These are phyloP conservation scores for Limanda limanda DNA, from an alignment of 2,113 vertebrate genomes.

Conservation along the genomic window DNA sequence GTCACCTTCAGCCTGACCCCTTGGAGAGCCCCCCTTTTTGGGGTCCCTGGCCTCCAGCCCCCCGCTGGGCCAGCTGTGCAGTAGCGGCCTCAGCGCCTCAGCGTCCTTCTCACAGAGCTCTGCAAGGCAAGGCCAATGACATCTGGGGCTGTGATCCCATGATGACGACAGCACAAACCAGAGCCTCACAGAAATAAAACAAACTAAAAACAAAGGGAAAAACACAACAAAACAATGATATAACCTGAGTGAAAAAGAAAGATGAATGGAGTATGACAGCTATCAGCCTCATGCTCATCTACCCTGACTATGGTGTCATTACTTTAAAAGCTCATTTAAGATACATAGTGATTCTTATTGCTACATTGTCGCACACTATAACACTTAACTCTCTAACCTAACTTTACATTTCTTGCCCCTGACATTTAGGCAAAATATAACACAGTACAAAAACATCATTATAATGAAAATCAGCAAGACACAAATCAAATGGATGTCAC, in stretches of 20 bases:
- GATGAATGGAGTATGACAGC: conserved; percentile 70
- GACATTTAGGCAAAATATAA: conserved; percentile 19
- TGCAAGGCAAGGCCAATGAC: conserved; percentile 87
- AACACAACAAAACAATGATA: conserved; percentile 75
- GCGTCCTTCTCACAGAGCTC: conserved; percentile 79
- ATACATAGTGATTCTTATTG: neutral
- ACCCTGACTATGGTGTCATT: neutral
- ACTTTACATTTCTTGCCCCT: conserved; percentile 5
- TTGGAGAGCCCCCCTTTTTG: conserved; percentile 73
- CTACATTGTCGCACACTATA: neutral
- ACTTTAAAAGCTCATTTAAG: neutral
- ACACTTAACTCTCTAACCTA: neutral
- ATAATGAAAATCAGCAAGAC: conserved; percentile 44
- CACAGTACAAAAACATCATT: conserved; percentile 21
- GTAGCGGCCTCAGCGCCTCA: conserved; percentile 74
- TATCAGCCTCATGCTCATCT: neutral
- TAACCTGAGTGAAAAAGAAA: conserved; percentile 75
- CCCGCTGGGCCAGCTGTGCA: conserved; percentile 74
- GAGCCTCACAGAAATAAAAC: conserved; percentile 74
- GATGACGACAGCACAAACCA: conserved; percentile 81
- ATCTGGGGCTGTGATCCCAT: conserved; percentile 86
- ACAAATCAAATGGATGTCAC: conserved; percentile 63
- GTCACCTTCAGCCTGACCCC: conserved; percentile 87
- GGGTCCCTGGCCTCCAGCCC: conserved; percentile 71
- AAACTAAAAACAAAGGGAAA: conserved; percentile 74